Base-by-base conservation (phyloP, 2,888 invertebrate genomes). In the Metalampra italica region DNA sequence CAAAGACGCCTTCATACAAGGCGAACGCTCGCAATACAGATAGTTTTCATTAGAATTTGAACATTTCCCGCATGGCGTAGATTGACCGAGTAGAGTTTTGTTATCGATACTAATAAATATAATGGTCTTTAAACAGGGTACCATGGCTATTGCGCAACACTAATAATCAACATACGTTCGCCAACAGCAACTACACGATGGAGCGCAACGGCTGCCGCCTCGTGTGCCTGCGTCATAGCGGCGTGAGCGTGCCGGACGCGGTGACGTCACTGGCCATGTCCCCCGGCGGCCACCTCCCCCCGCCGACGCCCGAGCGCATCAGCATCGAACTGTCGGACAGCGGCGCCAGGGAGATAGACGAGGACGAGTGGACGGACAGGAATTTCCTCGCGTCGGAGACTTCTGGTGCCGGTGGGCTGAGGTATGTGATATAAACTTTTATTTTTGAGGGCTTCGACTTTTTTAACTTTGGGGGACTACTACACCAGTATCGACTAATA, bases 311-410 rank as follows among this genome's bases (percentile, higher is more conserved):
- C 0, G 87, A 88, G 51, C 62, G 88, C 0, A 87, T 88, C 69
- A 82, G 80, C 53, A 53, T 87, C 0, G 86, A 86, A 50, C 68
- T 84, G 1, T 83, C 82, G 0, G 86, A 85, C 56, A 64, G 76
- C 9, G 81, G 78, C 1, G 84, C 84, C 0, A 54, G 78, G 0
- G 96, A 96, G 80, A 96, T 97, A 81, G 97, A 97, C 71, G 98
- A 98, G 76, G 97, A 98, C 71, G 97, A 98, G 76, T 97, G 98
- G 96, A 97, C 97, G 0, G 97, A 97, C 64, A 92, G 96, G 60
- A 98, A 98, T 88, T 97, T 97, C 78, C 93, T 96, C 39, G 95
- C 95, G 0, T 94, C 95, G 3, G 95, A 95, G 66, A 91, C 92
- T 0, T 84, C 84, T 0, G 74, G 75, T 4, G 82, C 85, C 0